phyloP scores from a whole-genome alignment of 2,888 invertebrate species.

The Tachina lurida region DNA sequence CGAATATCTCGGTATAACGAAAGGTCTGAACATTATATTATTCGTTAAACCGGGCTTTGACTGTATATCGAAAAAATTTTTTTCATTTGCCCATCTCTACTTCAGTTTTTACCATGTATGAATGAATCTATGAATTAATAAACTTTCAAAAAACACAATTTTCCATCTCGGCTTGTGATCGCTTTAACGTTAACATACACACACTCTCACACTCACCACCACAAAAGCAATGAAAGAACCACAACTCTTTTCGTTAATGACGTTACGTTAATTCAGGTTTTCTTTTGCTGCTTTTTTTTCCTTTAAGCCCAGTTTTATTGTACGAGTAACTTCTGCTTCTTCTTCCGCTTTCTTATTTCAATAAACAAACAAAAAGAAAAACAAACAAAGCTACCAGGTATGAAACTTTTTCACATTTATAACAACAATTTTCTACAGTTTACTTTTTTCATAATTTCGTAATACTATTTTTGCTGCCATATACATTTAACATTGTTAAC shows the following conservation, averaged over 20 bases:
- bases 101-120: not conserved
- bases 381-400: constrained; percentile 6
- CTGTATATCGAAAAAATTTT: no score
- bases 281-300: constrained; percentile 22
- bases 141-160: not conserved
- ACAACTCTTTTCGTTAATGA: constrained; percentile 52
- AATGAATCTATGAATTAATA: not conserved
- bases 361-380: constrained; percentile 34
- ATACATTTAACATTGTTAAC: constrained; percentile 46
- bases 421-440: constrained; percentile 26
- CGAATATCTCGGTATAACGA: no score
- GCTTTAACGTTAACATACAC: constrained; percentile 39
- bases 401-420: constrained; percentile 21
- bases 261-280: constrained; percentile 52
- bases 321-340: constrained; percentile 24
- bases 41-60: no score
- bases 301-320: constrained; percentile 57
- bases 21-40: no score
- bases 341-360: constrained; percentile 18
- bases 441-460: constrained; percentile 58
- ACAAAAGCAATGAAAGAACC: constrained; percentile 30
- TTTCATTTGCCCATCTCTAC: no score
- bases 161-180: constrained; percentile 40
- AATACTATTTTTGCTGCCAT: constrained; percentile 46
- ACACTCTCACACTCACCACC: constrained; percentile 16